These are phyloP conservation scores for Sinella curviseta DNA, from an alignment of 1,140 invertebrate species.

Conservation along the genomic window DNA sequence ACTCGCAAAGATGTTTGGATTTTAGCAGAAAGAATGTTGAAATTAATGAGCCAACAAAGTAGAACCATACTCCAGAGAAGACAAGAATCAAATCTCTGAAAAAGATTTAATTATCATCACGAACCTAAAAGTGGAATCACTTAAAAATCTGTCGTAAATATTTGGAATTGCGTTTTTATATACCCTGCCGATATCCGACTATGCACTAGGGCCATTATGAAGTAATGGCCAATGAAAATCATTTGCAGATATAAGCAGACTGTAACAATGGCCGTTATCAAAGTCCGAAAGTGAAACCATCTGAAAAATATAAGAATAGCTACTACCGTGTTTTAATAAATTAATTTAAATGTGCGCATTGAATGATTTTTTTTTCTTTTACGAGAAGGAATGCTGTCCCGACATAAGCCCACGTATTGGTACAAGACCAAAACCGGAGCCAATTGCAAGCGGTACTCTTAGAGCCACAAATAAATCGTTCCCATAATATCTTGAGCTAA, in stretches of 20 bases:
- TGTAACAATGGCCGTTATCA: conserved; percentile 25
- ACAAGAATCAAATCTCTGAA: conserved; percentile 31
- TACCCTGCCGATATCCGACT: conserved; percentile 42
- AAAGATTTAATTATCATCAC: conserved; percentile 5
- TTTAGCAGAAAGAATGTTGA: conserved; percentile 38
- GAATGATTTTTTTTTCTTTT: no score
- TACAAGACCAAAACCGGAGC: no score
- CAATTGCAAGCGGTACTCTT: no score
- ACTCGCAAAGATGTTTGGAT: conserved; percentile 29
- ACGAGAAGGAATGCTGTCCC: no score
- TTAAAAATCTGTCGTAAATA: background rate
- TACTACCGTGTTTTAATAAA: no score
- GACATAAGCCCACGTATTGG: no score
- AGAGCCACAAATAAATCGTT: no score
- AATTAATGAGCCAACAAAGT: conserved; percentile 34
- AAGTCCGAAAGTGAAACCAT: conserved; percentile 36
- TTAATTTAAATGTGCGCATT: no score
- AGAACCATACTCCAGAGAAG: conserved; percentile 42
- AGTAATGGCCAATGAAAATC: conserved; percentile 39
- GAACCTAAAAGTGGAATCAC: background rate
- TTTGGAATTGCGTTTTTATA: background rate
- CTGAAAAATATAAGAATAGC: no score
- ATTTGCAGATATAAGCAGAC: conserved; percentile 30
- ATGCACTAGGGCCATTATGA: background rate
- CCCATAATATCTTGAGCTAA: no score